Percentiles rank a stretch among this genome's conserved stretches.
phyloP scores from a whole-genome alignment of 2,797 vertebrate species.

The Dipus sagitta region DNA sequence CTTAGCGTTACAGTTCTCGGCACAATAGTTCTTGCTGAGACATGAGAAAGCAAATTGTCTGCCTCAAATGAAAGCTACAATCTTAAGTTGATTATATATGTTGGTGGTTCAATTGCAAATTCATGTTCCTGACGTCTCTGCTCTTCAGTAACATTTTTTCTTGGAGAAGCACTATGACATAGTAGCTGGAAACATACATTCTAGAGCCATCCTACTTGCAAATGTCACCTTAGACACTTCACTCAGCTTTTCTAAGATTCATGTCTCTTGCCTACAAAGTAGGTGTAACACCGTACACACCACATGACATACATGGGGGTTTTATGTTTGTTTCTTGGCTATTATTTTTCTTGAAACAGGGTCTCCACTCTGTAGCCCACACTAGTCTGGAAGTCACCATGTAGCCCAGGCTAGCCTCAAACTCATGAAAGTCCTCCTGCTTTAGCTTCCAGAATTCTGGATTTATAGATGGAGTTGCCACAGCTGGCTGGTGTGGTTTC shows the following conservation, averaged over 20 bases:
- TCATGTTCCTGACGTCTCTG: slow-evolving; percentile 54
- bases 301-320: background rate
- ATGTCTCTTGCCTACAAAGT: background rate
- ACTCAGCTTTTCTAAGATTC: background rate
- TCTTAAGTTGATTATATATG: slow-evolving; percentile 68
- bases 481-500: no score
- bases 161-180: background rate
- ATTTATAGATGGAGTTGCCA: no score
- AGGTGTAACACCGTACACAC: background rate
- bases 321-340: background rate
- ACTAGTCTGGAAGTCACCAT: no score
- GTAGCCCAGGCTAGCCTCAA: no score
- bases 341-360: background rate
- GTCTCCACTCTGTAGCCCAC: background rate
- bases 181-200: slow-evolving; percentile 20
- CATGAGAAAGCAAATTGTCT: slow-evolving; percentile 63
- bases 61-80: slow-evolving; percentile 55
- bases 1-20: slow-evolving; percentile 63
- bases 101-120: slow-evolving; percentile 70
- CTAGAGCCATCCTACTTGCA: background rate
- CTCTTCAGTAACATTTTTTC: slow-evolving; percentile 53
- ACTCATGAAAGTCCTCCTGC: background rate
- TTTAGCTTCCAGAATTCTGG: background rate
- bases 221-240: background rate
- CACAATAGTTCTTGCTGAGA: slow-evolving; percentile 68